Evolutionary conservation across 2,888 invertebrate genomes (phyloP).

Genomic region (Orthosia gothica): DNA sequence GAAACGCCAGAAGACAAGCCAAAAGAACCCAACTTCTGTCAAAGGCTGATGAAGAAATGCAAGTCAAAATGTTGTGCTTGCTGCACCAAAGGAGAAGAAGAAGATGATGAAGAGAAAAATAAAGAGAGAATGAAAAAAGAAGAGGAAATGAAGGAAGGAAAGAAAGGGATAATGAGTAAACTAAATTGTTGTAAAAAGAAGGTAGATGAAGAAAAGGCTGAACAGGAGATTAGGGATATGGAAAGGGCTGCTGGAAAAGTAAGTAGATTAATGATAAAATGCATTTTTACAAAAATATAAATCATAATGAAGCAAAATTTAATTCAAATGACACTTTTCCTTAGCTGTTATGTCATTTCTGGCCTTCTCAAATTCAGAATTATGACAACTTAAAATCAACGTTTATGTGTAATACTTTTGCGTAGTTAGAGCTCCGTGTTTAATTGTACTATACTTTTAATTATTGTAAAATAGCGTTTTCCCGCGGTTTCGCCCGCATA

Average conservation of each 20-base stretch:
- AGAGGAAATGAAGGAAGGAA: constrained; percentile 59
- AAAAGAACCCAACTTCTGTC: constrained; percentile 84
- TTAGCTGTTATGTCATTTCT: neutral
- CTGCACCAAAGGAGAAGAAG: constrained; percentile 82
- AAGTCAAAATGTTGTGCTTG: constrained; percentile 88
- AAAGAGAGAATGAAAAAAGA: constrained; percentile 60
- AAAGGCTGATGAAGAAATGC: constrained; percentile 85
- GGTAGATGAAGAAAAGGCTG: constrained; percentile 77
- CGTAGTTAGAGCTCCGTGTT: neutral
- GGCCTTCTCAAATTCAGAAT: neutral
- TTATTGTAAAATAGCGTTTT: neutral
- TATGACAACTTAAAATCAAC: neutral
- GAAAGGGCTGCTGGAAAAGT: constrained; percentile 88
- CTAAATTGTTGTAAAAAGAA: constrained; percentile 86
- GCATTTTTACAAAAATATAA: too few species aligned
- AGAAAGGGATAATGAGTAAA: constrained; percentile 80
- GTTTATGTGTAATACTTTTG: neutral
- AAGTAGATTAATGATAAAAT: constrained; percentile 55
- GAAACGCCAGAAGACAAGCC: constrained; percentile 59
- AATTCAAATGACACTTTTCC: neutral
- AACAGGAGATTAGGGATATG: constrained; percentile 77
- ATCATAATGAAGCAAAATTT: neutral
- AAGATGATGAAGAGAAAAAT: constrained; percentile 67
- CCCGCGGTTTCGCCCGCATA: neutral
- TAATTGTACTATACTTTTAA: neutral